Base-by-base conservation (phyloP, 2,797 vertebrate species). In the Rhincodon typus region DNA sequence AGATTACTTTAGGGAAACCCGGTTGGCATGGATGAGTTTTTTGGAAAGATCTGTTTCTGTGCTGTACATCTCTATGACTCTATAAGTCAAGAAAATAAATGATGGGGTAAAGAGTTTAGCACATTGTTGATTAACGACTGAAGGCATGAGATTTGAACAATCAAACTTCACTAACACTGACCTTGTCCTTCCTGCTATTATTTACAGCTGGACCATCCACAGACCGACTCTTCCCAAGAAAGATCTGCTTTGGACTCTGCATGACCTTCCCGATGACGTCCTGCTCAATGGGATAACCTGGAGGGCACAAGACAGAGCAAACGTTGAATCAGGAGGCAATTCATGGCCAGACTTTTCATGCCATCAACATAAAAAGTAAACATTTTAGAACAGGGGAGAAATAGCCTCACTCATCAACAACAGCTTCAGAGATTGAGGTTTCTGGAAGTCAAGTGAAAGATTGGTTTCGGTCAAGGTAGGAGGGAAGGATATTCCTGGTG, bases 231-330 rank as follows among this genome's bases (percentile, higher is more conserved):
- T 95, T 95, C 94, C 70, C 70, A n/a, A 77, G 72, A 19, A 72
- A 95, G 27, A 95, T 95, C 67, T 94, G 93, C 62, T 95, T 95
- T n/a, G 94, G 70, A n/a, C 94, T 95, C 70, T 95, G 94, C 57
- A 72, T 95, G 15, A 70, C 42, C 94, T 95, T 95, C 27, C 94
- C 94, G 27, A 77, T 50, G 12, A 70, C 4, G 3, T 95, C 94
- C 94, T 95, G 94, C 70, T 95, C 94, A 0, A 95, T 19, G 0
- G 94, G 6, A 53, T 95, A 95, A 77, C 94, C 94, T 95, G 38
- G 70, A 4, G 42, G 25, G 50, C 12, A 70, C 42, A 70, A 94
- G 74, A 15, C 27, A 95, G n/a, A 19, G 17, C 42, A 27, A 50
- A 77, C 19, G 0, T 15, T 1, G n/a, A n/a, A 19, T 42, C 2